Evolutionary conservation across 2,888 invertebrate species (phyloP).

Genomic region (Phaonia tiefii): DNA sequence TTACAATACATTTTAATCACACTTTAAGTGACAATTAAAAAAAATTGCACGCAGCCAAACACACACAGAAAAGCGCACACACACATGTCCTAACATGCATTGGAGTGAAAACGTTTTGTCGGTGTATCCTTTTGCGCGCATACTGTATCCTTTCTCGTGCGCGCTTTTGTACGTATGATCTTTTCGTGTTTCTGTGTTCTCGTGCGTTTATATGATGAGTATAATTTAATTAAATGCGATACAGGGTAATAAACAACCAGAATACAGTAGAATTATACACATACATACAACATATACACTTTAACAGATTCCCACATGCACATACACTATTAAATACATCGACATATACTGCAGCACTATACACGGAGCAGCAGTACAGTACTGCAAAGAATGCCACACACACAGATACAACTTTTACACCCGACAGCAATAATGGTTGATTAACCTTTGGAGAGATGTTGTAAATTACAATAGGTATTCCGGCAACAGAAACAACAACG

Average conservation of each 20-base stretch:
- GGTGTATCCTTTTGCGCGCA: background rate
- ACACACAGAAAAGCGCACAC: slow-evolving; percentile 6
- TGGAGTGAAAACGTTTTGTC: background rate
- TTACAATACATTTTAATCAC: slow-evolving; percentile 70
- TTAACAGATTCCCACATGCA: background rate
- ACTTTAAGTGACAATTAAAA: slow-evolving; percentile 76
- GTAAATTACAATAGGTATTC: slow-evolving; percentile 39
- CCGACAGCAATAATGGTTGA: slow-evolving; percentile 49
- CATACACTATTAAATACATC: slow-evolving; percentile 9
- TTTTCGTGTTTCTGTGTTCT: slow-evolving; percentile 4
- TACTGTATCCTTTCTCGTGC: background rate
- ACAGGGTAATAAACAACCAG: slow-evolving; percentile 73
- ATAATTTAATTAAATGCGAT: slow-evolving; percentile 64
- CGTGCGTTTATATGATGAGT: slow-evolving; percentile 46
- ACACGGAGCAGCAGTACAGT: too few species aligned
- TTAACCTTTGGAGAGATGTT: slow-evolving; percentile 62
- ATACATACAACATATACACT: slow-evolving; percentile 11
- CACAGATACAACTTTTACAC: slow-evolving; percentile 25
- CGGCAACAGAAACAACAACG: slow-evolving; percentile 39
- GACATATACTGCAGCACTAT: too few species aligned
- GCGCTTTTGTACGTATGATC: background rate
- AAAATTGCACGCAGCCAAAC: slow-evolving; percentile 16
- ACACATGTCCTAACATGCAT: background rate
- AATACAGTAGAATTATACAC: slow-evolving; percentile 58
- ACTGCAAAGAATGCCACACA: background rate